Base-by-base conservation (phyloP, 2,113 vertebrate species). In the Hemiscyllium ocellatum region DNA sequence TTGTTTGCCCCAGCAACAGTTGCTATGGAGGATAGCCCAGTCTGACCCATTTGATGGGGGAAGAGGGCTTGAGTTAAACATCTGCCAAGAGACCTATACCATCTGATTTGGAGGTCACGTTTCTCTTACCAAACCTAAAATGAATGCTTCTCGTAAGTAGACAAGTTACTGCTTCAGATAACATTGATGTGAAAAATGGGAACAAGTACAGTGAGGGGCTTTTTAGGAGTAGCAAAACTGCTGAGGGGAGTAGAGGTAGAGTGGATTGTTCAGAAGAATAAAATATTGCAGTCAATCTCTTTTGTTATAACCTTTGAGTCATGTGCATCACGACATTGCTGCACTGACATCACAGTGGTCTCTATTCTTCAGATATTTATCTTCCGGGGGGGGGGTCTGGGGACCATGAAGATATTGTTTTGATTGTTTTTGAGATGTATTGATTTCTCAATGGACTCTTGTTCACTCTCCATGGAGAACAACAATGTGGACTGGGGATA, bases 1-100 rank as follows among this genome's bases (percentile, higher is more conserved):
- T 95, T 70, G 94, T 95, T 69, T 72, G 8, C 94, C 94, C 94
- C 72, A 95, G 66, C 94, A 95, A 95, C 94, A 0, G 94, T 95
- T 95, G 94, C 94, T 95, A 95, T 50, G 52, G 68, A 26, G 69
- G 69, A 52, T 37, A 72, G 42, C 19, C 33, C 42, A 50, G 37
- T 72, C 68, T 72, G 68, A 72, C 68, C 17, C 26, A 70, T 2
- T 68, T 12, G 69, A n/a, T 20, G 29, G 20, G 66, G 8, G 66
- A 50, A 12, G 69, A 24, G 94, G 50, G 68, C 52, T 6, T 70
- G 33, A 26, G 24, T 50, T 26, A 19, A 69, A 42, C 37, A 69
- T 47, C 91, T 69, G 33, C 42, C 69, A 95, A 19, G 42, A 12
- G 94, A 52, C 69, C 68, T 50, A 33, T 33, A 72, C 24, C 69